phyloP scores from a whole-genome alignment of 2,888 invertebrate species.

The Arctia plantaginis region DNA sequence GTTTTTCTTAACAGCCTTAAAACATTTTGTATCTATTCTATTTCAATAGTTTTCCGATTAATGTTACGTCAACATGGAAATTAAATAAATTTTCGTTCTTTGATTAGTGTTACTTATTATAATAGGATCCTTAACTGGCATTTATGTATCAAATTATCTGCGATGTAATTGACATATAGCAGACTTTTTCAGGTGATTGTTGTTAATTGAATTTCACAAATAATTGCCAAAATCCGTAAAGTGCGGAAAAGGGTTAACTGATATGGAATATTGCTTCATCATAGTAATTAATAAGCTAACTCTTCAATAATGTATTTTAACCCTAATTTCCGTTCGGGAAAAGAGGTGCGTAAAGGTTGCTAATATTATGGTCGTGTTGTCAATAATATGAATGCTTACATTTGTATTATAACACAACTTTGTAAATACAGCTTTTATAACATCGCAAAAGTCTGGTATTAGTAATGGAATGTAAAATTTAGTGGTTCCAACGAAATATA shows the following conservation, averaged over 20 bases:
- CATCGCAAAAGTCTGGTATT: background rate
- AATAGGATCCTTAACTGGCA: constrained; percentile 27
- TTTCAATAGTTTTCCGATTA: no score
- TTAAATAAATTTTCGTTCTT: no score
- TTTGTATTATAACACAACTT: background rate
- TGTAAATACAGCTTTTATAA: no score
- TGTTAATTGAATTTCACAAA: constrained; percentile 28
- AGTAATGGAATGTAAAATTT: background rate
- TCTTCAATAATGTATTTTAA: constrained; percentile 14
- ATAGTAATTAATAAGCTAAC: constrained; percentile 26
- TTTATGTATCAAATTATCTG: constrained; percentile 19
- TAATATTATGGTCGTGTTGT: background rate
- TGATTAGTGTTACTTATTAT: background rate
- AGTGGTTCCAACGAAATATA: background rate
- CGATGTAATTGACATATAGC: constrained; percentile 22
- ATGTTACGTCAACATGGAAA: no score
- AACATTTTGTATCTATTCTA: no score
- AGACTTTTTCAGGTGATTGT: constrained; percentile 21
- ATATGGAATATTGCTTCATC: constrained; percentile 19
- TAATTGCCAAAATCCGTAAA: constrained; percentile 13
- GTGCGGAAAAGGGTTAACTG: constrained; percentile 18
- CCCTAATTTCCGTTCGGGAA: background rate
- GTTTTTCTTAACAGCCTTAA: no score
- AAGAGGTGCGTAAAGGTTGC: background rate
- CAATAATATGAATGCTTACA: background rate